These are phyloP conservation scores for Psilanteris sp. DNA, from an alignment of 1,140 invertebrate species.

Conservation along the genomic window DNA sequence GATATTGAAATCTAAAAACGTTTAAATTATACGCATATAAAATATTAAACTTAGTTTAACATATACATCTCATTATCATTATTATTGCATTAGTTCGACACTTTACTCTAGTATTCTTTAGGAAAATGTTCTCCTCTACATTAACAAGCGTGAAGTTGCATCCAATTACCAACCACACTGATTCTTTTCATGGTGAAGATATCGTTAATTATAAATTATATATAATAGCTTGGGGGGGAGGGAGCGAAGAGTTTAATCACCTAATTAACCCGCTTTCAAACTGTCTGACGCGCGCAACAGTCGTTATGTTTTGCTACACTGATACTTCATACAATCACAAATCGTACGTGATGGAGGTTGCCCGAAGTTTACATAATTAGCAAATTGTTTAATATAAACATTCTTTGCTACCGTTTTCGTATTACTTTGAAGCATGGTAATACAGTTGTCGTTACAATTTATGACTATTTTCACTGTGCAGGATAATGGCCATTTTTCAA, in stretches of 20 bases:
- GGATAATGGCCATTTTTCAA: no score
- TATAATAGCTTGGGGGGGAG: slow-evolving; percentile 67
- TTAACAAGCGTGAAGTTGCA: slow-evolving; percentile 48
- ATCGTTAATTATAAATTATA: slow-evolving; percentile 69
- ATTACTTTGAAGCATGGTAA: no score
- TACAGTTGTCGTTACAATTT: no score
- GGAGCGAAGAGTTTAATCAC: slow-evolving; percentile 69
- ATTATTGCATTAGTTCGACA: slow-evolving; percentile 36
- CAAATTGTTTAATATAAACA: slow-evolving; percentile 21
- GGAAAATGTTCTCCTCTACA: slow-evolving; percentile 13
- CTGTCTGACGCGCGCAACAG: slow-evolving; percentile 25
- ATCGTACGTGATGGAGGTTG: slow-evolving; percentile 11
- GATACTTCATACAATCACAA: slow-evolving; percentile 43
- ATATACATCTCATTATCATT: background rate
- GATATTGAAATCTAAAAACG: no score
- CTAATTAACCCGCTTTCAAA: slow-evolving; percentile 66
- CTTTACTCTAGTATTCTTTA: no score
- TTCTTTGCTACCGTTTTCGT: no score
- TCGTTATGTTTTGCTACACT: slow-evolving; percentile 11
- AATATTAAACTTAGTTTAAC: no score
- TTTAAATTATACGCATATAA: no score
- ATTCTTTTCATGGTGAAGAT: slow-evolving; percentile 21
- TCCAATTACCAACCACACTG: slow-evolving; percentile 62
- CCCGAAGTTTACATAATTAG: slow-evolving; percentile 32
- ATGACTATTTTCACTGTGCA: no score